phyloP scores from a whole-genome alignment of 2,888 invertebrate genomes.

The Acanthosepion lycidas region DNA sequence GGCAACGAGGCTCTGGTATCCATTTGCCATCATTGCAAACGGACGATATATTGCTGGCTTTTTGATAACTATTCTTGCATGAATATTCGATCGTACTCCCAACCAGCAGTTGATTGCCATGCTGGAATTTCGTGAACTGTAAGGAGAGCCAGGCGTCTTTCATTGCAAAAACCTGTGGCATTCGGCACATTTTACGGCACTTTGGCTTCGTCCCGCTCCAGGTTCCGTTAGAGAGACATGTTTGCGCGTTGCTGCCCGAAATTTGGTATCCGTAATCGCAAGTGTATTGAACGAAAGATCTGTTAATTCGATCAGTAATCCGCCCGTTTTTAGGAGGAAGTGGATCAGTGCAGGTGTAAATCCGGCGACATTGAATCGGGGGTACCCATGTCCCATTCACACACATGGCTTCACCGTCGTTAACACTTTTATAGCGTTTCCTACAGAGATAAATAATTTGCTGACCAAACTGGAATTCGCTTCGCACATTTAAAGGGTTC shows the following conservation, averaged over 20 bases:
- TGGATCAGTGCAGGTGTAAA: not conserved
- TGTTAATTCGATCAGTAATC: not conserved
- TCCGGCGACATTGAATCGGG: not conserved
- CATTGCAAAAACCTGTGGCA: not conserved
- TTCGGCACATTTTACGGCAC: not conserved
- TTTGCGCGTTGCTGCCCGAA: not conserved
- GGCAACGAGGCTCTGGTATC: not conserved
- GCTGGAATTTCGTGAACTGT: not conserved
- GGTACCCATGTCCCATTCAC: not conserved
- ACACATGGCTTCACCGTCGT: not conserved
- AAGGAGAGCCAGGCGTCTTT: not conserved
- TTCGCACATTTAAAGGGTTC: not conserved
- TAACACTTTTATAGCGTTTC: not conserved
- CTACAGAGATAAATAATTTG: not conserved
- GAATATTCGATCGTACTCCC: not conserved
- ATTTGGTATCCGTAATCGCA: constrained; percentile 15
- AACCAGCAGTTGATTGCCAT: not conserved
- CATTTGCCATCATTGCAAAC: not conserved
- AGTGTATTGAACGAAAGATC: not conserved
- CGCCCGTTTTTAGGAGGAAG: not conserved
- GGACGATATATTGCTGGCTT: not conserved
- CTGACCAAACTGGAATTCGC: not conserved
- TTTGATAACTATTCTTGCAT: not conserved
- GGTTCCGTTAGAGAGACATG: not conserved
- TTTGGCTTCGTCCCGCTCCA: not conserved